Base-by-base conservation (phyloP, 2,113 vertebrate genomes). In the Xenotilapia flavipinnis region DNA sequence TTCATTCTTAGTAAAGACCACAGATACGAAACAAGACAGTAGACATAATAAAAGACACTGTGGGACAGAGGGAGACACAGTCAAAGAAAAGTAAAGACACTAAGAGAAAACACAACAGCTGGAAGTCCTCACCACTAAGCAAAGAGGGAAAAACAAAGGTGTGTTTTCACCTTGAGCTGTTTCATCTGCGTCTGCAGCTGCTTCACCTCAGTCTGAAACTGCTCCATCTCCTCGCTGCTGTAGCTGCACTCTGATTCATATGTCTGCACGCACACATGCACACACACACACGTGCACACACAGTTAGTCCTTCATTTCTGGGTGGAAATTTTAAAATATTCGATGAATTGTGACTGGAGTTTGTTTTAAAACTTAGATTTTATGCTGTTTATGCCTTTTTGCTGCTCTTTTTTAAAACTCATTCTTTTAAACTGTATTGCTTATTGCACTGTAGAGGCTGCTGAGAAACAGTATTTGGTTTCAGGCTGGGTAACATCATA, bases 171-270 rank as follows among this genome's bases (percentile, higher is more conserved):
- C 97, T 97, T 97, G 8, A 98, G 93, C 89, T 97, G 95, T 56
- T 95, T 97, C 83, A 97, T 97, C 93, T 98, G 97, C 12, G 95
- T 96, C 79, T 96, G 96, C 80, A 98, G 93, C 33, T 97, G 97
- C 45, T 95, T 95, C 88, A 97, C 95, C 87, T 98, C 97, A 3
- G 95, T 93, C 80, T 98, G 97, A 87, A 97, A 97, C 91, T 97
- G 96, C 83, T 98, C 97, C 93, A 97, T 89, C 40, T 98, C 97
- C 87, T 97, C 97, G 0, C 88, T 97, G 90, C 96, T 96, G 5
- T 95, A 97, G 92, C 96, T 97, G 92, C 90, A 95, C 62, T 97
- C 94, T 0, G 97, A 95, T 38, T 97, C 97, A 2, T 95, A 96
- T 2, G 96, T 96, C 98, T 98, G 86, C 81, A 80, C 3, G 4